These are phyloP conservation scores for Sclerodermus sp. DNA, from an alignment of 2,888 invertebrate species.

Conservation along the genomic window DNA sequence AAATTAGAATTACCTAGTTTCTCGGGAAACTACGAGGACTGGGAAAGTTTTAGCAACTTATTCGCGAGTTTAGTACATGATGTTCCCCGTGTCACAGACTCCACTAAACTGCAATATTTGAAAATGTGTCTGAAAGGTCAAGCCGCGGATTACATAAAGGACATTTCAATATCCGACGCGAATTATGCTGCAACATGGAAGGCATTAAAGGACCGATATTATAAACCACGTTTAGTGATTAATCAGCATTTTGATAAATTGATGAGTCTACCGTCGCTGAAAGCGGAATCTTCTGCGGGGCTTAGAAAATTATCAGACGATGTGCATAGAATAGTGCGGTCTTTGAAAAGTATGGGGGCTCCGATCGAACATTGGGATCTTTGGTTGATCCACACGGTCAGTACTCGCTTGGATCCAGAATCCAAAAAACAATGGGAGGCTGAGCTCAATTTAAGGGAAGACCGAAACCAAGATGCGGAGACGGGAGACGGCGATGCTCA, in stretches of 20 bases:
- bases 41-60: too few species aligned
- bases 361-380: slow-evolving; percentile 29
- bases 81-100: background rate
- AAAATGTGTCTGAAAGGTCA: slow-evolving; percentile 6
- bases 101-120: slow-evolving; percentile 14
- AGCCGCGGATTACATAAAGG: slow-evolving; percentile 7
- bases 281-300: slow-evolving; percentile 11
- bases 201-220: slow-evolving; percentile 19
- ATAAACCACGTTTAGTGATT: slow-evolving; percentile 26
- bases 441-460: too few species aligned
- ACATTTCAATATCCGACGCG: slow-evolving; percentile 5
- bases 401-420: background rate
- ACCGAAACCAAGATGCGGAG: too few species aligned
- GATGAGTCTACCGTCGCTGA: slow-evolving; percentile 10
- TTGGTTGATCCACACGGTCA: slow-evolving; percentile 24
- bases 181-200: slow-evolving; percentile 13
- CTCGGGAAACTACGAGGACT: too few species aligned
- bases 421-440: slow-evolving; percentile 25
- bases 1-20: too few species aligned
- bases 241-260: slow-evolving; percentile 23
- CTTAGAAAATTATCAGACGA: slow-evolving; percentile 25
- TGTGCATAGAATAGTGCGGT: slow-evolving; percentile 23
- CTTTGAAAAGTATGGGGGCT: slow-evolving; percentile 22
- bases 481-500: too few species aligned
- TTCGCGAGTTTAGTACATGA: slow-evolving; percentile 12